phyloP scores from a whole-genome alignment of 1,140 invertebrate genomes.

The Macrotrachela quadricornifera region DNA sequence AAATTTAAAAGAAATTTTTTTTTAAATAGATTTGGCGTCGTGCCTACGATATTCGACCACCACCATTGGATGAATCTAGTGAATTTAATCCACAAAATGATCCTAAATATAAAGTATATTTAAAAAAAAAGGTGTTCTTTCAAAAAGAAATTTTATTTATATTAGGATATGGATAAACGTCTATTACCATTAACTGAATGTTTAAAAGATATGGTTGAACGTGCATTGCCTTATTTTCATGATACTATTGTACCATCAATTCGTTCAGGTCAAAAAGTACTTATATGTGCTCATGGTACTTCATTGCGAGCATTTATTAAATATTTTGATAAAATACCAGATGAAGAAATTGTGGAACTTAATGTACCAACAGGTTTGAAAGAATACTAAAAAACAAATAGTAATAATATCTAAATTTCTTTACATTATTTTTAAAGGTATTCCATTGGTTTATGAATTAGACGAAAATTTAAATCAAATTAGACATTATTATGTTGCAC shows the following conservation, averaged over 20 bases:
- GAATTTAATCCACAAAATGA: slow-evolving; percentile 40
- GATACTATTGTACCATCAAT: slow-evolving; percentile 58
- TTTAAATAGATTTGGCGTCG: slow-evolving; percentile 66
- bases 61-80: slow-evolving; percentile 60
- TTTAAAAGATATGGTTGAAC: slow-evolving; percentile 53
- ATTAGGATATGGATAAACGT: slow-evolving; percentile 33
- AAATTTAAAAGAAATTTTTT: not conserved
- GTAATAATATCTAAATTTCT: not conserved
- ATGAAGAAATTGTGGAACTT: slow-evolving; percentile 66
- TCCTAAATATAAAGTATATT: slow-evolving; percentile 19
- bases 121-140: not conserved
- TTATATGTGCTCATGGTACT: slow-evolving; percentile 84
- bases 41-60: slow-evolving; percentile 74
- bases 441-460: slow-evolving; percentile 79
- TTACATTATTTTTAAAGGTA: slow-evolving; percentile 23
- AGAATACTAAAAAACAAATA: too few species aligned
- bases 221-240: slow-evolving; percentile 68
- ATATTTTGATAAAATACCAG: slow-evolving; percentile 68
- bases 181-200: slow-evolving; percentile 80
- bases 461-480: slow-evolving; percentile 72
- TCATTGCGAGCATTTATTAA: slow-evolving; percentile 80
- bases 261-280: slow-evolving; percentile 55
- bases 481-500: slow-evolving; percentile 68
- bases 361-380: slow-evolving; percentile 64
- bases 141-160: not conserved